phyloP scores from a whole-genome alignment of 1,140 invertebrate genomes.

The Drosophila asahinai region DNA sequence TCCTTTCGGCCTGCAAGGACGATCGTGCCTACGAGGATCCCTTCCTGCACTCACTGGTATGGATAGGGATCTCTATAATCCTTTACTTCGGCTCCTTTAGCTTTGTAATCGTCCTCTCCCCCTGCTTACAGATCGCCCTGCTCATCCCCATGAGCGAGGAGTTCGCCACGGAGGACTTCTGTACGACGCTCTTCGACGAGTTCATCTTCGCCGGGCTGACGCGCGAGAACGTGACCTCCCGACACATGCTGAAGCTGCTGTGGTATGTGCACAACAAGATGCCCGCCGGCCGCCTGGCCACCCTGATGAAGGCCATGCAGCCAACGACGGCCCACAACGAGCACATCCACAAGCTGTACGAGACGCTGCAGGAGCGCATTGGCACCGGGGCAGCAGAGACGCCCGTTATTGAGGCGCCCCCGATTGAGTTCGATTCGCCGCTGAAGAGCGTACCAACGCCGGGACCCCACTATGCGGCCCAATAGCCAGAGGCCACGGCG shows the following conservation, averaged over 20 bases:
- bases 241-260: conserved; percentile 95
- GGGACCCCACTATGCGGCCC: conserved; percentile 88
- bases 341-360: conserved; percentile 92
- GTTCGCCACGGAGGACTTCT: conserved; percentile 97
- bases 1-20: conserved; percentile 95
- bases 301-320: conserved; percentile 94
- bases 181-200: conserved; percentile 97
- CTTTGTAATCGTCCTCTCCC: background rate
- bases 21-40: conserved; percentile 97
- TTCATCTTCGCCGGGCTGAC: conserved; percentile 96
- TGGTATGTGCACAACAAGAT: conserved; percentile 97
- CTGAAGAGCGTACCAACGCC: conserved; percentile 94
- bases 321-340: conserved; percentile 94
- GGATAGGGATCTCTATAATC: no score
- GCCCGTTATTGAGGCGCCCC: conserved; percentile 85
- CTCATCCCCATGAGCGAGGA: conserved; percentile 96
- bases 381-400: conserved; percentile 88
- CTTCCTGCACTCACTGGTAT: conserved; percentile 95
- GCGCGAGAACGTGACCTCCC: conserved; percentile 94
- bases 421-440: conserved; percentile 88
- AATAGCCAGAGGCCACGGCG: conserved; percentile 59
- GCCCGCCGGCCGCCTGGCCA: conserved; percentile 91
- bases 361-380: conserved; percentile 92
- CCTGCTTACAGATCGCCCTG: conserved; percentile 89
- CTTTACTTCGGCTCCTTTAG: background rate